phyloP scores from a whole-genome alignment of 2,888 invertebrate species.

The Ophion ventricosus region DNA sequence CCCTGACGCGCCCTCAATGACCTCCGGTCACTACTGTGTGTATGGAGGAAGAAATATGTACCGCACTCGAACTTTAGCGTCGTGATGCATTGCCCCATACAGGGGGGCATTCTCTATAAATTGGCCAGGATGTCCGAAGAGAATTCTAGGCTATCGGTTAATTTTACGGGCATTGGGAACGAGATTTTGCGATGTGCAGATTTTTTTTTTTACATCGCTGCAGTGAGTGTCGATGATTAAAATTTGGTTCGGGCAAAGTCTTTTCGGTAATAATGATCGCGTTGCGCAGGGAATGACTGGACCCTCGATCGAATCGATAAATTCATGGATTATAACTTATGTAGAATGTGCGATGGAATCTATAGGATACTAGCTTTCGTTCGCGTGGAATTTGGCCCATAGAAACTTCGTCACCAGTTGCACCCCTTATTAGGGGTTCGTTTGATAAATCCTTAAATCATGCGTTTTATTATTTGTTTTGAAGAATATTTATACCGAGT shows the following conservation, averaged over 20 bases:
- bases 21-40: conserved; percentile 6
- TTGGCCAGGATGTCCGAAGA: neutral
- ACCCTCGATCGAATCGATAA: too few relatives aligned
- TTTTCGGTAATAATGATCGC: too few relatives aligned
- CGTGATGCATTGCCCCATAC: neutral
- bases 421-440: too few relatives aligned
- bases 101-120: neutral
- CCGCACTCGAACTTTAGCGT: conserved; percentile 21
- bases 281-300: too few relatives aligned
- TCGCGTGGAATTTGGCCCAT: too few relatives aligned
- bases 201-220: neutral
- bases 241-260: neutral
- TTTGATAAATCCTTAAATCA: too few relatives aligned
- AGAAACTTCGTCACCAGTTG: too few relatives aligned
- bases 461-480: too few relatives aligned
- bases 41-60: conserved; percentile 12
- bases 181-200: neutral
- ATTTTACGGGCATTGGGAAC: neutral
- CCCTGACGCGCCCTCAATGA: conserved; percentile 48
- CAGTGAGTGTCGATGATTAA: neutral
- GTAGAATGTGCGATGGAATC: too few relatives aligned
- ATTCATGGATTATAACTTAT: too few relatives aligned
- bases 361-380: too few relatives aligned
- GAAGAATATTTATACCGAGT: too few relatives aligned
- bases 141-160: neutral